Base-by-base conservation (phyloP, 2,888 invertebrate species). In the Aromia moschata region DNA sequence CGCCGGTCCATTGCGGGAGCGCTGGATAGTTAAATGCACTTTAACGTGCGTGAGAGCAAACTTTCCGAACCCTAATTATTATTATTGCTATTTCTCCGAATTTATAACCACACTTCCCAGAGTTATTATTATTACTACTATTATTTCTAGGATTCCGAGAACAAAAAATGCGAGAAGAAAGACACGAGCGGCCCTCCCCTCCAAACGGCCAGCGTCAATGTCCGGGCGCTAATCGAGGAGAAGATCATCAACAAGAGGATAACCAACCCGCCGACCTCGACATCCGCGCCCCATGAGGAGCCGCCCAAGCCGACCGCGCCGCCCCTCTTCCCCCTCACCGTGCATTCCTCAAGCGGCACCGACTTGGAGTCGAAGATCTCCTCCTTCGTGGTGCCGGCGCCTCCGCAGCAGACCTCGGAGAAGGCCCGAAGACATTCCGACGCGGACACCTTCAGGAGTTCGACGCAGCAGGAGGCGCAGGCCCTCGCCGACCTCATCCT, bases 141-240 rank as follows among this genome's bases (percentile, higher is more conserved):
- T 31, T 59, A 37, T 5, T 65, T 68, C 11, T 74, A 91, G 90
- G 93, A 94, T 77, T 89, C 92, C 0, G 94, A 94, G 71, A 89
- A 87, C 67, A 94, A 93, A 78, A 94, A 94, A 78, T 84, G 87
- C 72, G 93, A 94, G 70, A 94, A 93, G 78, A 93, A 92, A 74
- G 93, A 94, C 77, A 84, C 89, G 1, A 85, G 85, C 12, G 93
- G 92, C 2, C 93, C 94, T 2, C 94, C 94, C 0, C 80, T 95
- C 63, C 94, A 94, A 83, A 95, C 95, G n/a, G 94, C 94, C 3
- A 94, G 94, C 67, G 91, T 94, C 62, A 94, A 93, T 58, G 94
- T 95, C 3, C 84, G 95, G 59, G 94, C 95, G 7, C 85, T 95
- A 41, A 95, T 95, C 69, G 94, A 94, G 82, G 95, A 95, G 79